Evolutionary conservation across 2,113 vertebrate genomes (phyloP), one percentile per base, ranked within the genome.

Genomic region (Opisthocomus hoazin): DNA sequence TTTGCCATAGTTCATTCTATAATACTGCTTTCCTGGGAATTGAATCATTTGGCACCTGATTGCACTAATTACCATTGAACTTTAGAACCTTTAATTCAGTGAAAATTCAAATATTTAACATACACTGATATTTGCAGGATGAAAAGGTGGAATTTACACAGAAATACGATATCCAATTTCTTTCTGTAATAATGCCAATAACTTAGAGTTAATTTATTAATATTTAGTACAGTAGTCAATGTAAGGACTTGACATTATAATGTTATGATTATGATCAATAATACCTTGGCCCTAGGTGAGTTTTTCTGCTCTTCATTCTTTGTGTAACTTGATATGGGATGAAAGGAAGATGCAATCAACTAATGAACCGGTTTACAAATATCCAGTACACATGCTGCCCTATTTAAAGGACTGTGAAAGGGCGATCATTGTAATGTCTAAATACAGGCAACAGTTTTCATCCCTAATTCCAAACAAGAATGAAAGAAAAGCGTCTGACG

Each of bases 101-200:
- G 93, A 96, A 97, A 96, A 97, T 84, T 66, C 95, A 97, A 98
- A 98, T 98, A 98, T 98, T 98, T 97, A 98, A 95, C 84, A 84
- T 84, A 87, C 78, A 78, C 76, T 96, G 84, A 60, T 97, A 87
- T 96, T 97, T 96, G 90, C 39, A 12, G 66, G 63, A 82, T 79
- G 34, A 68, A 57, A 50, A 48, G 60, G 56, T 94, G 61, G 60
- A 94, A 94, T 46, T 29, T 89, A 75, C 89, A 88, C 51, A 91
- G 92, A 95, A 76, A 78, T 43, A 46, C 36, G 53, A 48, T 45
- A 88, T 89, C 83, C 51, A 87, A 12, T 92, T 96, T 95, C 53
- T 79, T 89, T 87, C 70, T 73, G 23, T 70, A 92, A 84, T 57
- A 64, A 57, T 37, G 78, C 53, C n/a, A 64, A 16, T 60, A 89